Conservation (phyloP, 2,888 invertebrate genomes). For the Lepidocyrtinus sp. region DNA sequence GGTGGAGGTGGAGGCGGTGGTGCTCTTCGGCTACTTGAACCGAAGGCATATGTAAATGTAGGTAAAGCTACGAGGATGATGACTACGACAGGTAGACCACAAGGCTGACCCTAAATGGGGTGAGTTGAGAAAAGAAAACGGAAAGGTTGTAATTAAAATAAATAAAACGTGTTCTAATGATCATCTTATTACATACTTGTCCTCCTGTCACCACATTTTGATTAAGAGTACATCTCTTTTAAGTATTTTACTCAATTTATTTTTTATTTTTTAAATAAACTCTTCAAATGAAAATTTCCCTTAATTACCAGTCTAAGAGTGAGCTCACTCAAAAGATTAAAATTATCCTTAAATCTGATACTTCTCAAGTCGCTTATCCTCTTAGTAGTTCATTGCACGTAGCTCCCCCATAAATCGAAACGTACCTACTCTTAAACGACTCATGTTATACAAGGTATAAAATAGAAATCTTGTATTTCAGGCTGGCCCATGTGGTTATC, state of each 20-base stretch:
- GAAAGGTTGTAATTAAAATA: background rate
- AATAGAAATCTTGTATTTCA: background rate
- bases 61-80: conserved; percentile 26
- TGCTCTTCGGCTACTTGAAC: conserved; percentile 32
- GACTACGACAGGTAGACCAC: conserved; percentile 16
- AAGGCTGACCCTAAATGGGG: conserved; percentile 7
- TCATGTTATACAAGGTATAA: background rate
- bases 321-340: background rate
- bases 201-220: background rate
- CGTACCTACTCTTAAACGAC: background rate
- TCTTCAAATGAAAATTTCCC: too few species aligned
- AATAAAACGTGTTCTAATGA: background rate
- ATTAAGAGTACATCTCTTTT: background rate
- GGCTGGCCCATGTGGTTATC: background rate
- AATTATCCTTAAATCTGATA: background rate
- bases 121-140: background rate
- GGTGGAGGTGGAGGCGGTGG: conserved; percentile 27
- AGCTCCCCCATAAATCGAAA: background rate
- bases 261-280: too few species aligned
- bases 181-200: background rate
- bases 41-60: conserved; percentile 25
- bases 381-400: background rate
- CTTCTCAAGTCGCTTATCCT: background rate
- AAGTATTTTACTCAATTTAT: background rate
- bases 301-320: background rate